Evolutionary conservation across 2,797 vertebrate genomes (phyloP), one percentile per base, ranked within the genome.

Genomic region (Denticeps clupeoides): DNA sequence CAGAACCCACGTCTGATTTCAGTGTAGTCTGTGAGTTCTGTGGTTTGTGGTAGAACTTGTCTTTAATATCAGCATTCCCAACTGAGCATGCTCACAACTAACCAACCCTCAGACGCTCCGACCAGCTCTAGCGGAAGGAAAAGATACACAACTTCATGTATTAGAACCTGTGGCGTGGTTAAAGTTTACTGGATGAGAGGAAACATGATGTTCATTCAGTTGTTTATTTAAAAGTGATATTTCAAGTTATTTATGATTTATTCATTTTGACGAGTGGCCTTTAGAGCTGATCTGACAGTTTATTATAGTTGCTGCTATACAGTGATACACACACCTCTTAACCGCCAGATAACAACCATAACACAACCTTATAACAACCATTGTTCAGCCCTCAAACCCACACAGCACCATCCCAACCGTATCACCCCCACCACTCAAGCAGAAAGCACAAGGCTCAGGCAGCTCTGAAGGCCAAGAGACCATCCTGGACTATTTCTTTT

Each of bases 361-460:
- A 29, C 5, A 29, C 11, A 38, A 21, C 18, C 18, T 38, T 18
- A 21, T 1, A 19, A 21, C 8, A 4, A 11, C 35, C 38, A 35
- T 16, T 16, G 11, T 38, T 9, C 2, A 2, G 18, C 35, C n/a
- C n/a, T n/a, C n/a, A n/a, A n/a, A n/a, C n/a, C n/a, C n/a, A n/a
- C n/a, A n/a, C n/a, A n/a, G n/a, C n/a, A n/a, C n/a, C n/a, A n/a
- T n/a, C n/a, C n/a, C n/a, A n/a, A n/a, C n/a, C n/a, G n/a, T n/a
- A n/a, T n/a, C n/a, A 41, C 44, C 32, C 33, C 40, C 22, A 41
- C 23, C 33, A 26, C 35, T 23, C 25, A 51, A 24, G 4, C 21
- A n/a, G 18, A 16, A 71, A 54, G 70, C 56, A 67, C 40, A 62
- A 57, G 49, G n/a, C n/a, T n/a, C n/a, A n/a, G n/a, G n/a, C n/a